Percentiles rank a stretch among this genome's conserved stretches.
Evolutionary conservation across 2,888 invertebrate genomes (phyloP).

Genomic region (Muschampia plurimacula): DNA sequence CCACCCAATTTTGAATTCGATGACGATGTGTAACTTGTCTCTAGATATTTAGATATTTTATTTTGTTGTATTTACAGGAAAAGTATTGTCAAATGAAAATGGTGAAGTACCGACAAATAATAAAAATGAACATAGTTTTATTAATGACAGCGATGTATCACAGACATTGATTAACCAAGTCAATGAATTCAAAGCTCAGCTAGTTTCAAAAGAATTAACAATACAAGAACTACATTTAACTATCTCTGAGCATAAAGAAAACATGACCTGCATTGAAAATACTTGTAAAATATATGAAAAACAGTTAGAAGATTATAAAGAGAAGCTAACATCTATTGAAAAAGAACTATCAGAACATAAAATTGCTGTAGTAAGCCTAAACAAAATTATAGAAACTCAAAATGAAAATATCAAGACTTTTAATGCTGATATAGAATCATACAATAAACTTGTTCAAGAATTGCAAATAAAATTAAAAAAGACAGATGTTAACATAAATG

Average conservation of each 20-base stretch:
- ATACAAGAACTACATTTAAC: slow-evolving; percentile 63
- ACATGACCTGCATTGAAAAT: slow-evolving; percentile 61
- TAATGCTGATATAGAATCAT: slow-evolving; percentile 64
- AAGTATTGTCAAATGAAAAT: slow-evolving; percentile 4
- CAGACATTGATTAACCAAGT: slow-evolving; percentile 50
- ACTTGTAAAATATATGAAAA: slow-evolving; percentile 58
- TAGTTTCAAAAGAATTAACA: slow-evolving; percentile 57
- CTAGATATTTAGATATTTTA: background rate
- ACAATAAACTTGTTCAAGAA: slow-evolving; percentile 64
- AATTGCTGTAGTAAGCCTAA: slow-evolving; percentile 63
- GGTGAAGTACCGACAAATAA: slow-evolving; percentile 55
- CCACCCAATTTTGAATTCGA: no score
- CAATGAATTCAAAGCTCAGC: slow-evolving; percentile 57
- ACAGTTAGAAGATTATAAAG: slow-evolving; percentile 56
- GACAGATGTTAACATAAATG: slow-evolving; percentile 58
- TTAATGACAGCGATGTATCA: slow-evolving; percentile 46
- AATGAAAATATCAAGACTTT: slow-evolving; percentile 58
- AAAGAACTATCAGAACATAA: slow-evolving; percentile 64
- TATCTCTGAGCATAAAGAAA: slow-evolving; percentile 59
- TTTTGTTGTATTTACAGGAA: background rate
- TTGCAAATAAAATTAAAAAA: slow-evolving; percentile 62
- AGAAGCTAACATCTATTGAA: slow-evolving; percentile 58
- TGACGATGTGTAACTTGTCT: no score
- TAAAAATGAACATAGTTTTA: slow-evolving; percentile 63
- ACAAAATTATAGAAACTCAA: slow-evolving; percentile 63